Conservation (phyloP, 2,888 invertebrate species). For the Amphipoea lucens region DNA sequence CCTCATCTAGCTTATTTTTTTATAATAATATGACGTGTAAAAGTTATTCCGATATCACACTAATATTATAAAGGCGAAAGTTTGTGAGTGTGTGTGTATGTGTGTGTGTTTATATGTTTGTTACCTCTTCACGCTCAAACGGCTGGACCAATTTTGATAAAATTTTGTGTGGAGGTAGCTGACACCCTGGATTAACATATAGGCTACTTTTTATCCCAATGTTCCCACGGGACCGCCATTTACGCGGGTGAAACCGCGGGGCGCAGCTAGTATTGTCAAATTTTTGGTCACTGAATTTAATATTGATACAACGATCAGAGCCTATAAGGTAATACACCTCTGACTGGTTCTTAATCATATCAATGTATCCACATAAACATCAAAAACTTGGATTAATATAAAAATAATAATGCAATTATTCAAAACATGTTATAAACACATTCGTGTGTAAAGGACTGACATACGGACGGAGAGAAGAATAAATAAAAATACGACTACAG, state of each 20-base stretch:
- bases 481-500: conserved; percentile 27
- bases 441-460: background rate
- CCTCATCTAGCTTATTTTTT: too few relatives aligned
- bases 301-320: background rate
- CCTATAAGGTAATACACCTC: conserved; percentile 3
- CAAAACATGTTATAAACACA: conserved; percentile 4
- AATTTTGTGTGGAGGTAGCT: too few relatives aligned
- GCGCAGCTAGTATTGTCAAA: too few relatives aligned
- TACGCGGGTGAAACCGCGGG: too few relatives aligned
- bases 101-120: too few relatives aligned
- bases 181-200: too few relatives aligned
- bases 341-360: background rate
- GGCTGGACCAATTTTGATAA: too few relatives aligned
- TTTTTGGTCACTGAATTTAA: background rate
- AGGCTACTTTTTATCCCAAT: too few relatives aligned
- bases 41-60: background rate
- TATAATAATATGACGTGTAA: background rate
- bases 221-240: too few relatives aligned
- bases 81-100: too few relatives aligned
- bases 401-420: conserved; percentile 2
- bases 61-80: too few relatives aligned
- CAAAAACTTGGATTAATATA: conserved; percentile 10
- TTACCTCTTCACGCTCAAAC: too few relatives aligned
- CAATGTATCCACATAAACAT: background rate
- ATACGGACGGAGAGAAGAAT: background rate